Conservation (phyloP, 2,113 vertebrate genomes). For the Sinocyclocheilus anophthalmus region DNA sequence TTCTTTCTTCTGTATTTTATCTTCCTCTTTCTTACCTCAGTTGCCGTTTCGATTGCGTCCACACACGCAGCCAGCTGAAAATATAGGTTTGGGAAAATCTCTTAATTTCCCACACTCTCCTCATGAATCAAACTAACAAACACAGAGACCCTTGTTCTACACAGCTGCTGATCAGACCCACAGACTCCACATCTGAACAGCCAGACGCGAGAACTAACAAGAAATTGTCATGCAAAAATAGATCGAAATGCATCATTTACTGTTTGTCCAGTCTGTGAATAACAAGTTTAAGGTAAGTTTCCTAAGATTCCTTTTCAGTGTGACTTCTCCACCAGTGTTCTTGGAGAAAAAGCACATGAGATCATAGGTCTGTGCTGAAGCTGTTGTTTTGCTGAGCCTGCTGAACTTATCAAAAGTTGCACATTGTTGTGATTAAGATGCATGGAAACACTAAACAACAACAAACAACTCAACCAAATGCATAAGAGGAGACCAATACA, state of each 20-base stretch:
- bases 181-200: slow-evolving; percentile 6
- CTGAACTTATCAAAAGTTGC: neutral
- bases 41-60: neutral
- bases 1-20: slow-evolving; percentile 10
- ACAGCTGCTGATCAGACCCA: slow-evolving; percentile 27
- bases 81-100: slow-evolving; percentile 18
- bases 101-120: slow-evolving; percentile 26
- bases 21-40: slow-evolving; percentile 13
- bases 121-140: slow-evolving; percentile 14
- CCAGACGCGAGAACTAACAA: neutral
- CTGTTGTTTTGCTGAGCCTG: neutral
- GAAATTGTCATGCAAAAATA: neutral
- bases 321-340: neutral
- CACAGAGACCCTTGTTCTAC: slow-evolving; percentile 20
- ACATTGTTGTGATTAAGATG: neutral
- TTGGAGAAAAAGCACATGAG: neutral
- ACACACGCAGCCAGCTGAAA: slow-evolving; percentile 48
- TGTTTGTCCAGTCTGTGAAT: neutral
- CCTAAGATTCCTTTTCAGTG: neutral
- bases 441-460: neutral
- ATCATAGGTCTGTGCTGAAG: neutral
- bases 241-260: neutral
- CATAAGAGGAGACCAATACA: neutral
- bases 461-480: neutral
- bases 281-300: neutral